Conservation (phyloP, 64 coral and sea anemone species). For the Actinia equina region DNA sequence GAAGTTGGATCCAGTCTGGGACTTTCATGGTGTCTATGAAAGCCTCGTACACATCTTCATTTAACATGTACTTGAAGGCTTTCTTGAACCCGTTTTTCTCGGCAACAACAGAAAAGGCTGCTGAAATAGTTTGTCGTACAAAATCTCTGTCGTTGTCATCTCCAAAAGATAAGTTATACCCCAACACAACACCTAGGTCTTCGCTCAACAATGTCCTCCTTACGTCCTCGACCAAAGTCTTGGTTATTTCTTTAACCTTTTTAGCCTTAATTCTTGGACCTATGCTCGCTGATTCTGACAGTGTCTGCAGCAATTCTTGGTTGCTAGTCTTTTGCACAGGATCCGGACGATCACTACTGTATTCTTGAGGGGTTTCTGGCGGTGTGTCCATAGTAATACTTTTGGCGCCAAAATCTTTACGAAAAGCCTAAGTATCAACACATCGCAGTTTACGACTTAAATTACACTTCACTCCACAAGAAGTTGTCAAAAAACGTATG, state of each 20-base stretch:
- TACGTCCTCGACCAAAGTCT: neutral
- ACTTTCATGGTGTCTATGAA: slow-evolving; percentile 2
- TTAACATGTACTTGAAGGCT: neutral
- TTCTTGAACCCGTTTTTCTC: neutral
- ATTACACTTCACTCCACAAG: too few species aligned
- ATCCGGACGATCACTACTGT: neutral
- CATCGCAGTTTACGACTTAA: too few species aligned
- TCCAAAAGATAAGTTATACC: neutral
- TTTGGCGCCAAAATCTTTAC: slow-evolving; percentile 3
- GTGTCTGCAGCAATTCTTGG: neutral
- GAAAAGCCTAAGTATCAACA: too few species aligned
- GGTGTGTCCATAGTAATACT: neutral
- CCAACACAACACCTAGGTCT: neutral
- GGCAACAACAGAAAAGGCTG: neutral
- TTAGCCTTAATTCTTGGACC: neutral
- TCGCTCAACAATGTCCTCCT: neutral
- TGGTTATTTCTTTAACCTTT: neutral
- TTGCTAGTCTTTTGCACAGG: neutral
- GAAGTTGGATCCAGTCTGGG: slow-evolving; percentile 25
- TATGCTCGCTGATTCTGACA: neutral
- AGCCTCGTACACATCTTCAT: neutral
- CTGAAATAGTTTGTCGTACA: neutral
- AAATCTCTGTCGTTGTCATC: neutral
- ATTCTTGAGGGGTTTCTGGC: neutral
- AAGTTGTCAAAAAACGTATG: too few species aligned